A percentile compares a stretch with the other conserved stretches of the same genome.
Evolutionary conservation across 1,140 invertebrate species (phyloP).

Genomic region (Neomicropteryx cornuta): DNA sequence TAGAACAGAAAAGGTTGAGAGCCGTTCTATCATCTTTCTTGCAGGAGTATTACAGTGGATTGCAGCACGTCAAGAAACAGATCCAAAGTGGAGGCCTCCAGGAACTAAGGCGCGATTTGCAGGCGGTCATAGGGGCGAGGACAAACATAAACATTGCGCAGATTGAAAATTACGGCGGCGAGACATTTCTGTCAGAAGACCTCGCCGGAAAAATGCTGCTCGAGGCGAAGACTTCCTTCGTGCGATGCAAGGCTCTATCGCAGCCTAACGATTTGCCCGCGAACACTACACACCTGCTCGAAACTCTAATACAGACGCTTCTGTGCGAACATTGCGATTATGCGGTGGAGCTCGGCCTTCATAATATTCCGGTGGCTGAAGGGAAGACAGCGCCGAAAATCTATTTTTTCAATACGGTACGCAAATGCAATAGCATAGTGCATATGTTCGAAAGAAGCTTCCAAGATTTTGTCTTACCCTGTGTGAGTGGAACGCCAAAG

Average conservation of each 20-base stretch:
- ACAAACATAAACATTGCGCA: slow-evolving; percentile 89
- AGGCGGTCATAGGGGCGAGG: slow-evolving; percentile 82
- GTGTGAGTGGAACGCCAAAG: slow-evolving; percentile 79
- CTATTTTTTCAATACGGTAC: slow-evolving; percentile 90
- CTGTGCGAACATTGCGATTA: slow-evolving; percentile 93
- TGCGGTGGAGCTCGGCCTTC: slow-evolving; percentile 85
- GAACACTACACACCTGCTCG: slow-evolving; percentile 78
- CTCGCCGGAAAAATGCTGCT: slow-evolving; percentile 89
- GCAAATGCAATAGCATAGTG: slow-evolving; percentile 93
- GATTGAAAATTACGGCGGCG: slow-evolving; percentile 91
- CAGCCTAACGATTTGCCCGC: slow-evolving; percentile 62
- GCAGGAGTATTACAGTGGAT: slow-evolving; percentile 82
- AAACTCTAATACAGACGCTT: slow-evolving; percentile 77
- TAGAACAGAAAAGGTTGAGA: slow-evolving; percentile 26
- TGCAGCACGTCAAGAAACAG: slow-evolving; percentile 91
- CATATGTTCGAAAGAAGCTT: slow-evolving; percentile 93
- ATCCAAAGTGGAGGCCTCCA: slow-evolving; percentile 62
- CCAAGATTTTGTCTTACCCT: slow-evolving; percentile 77
- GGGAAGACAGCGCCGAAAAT: slow-evolving; percentile 70
- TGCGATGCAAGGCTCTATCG: slow-evolving; percentile 78
- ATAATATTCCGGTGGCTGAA: slow-evolving; percentile 85
- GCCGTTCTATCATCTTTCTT: slow-evolving; percentile 47
- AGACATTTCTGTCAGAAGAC: slow-evolving; percentile 95
- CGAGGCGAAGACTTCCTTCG: slow-evolving; percentile 84
- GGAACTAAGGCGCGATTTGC: slow-evolving; percentile 84